Base-by-base conservation (phyloP, 2,888 invertebrate genomes). In the Ormyrus pomaceus region DNA sequence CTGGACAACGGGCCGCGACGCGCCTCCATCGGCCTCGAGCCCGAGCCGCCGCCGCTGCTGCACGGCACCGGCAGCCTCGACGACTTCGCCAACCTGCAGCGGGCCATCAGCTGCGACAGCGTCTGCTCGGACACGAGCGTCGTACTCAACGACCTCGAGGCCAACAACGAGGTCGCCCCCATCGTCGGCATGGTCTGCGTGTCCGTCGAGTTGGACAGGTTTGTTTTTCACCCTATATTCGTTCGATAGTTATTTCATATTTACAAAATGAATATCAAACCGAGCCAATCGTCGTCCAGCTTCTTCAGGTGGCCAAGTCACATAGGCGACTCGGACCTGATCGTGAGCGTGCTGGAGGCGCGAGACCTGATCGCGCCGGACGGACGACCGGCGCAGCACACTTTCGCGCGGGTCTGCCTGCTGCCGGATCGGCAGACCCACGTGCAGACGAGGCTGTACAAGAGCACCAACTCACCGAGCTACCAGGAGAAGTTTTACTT, bases 171-270 rank as follows among this genome's bases (percentile, higher is more conserved):
- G 55, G 94, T 94, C 86, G 93, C 94, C 8, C 94, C 94, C 82
- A 92, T 94, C 78, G 95, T 95, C 1, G 96, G 96, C 6, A 94
- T 95, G 88, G 91, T 96, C 7, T 95, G 95, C 89, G 93, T 34
- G 0, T 96, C 82, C 95, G 95, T 96, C 71, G 95, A 96, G 88
- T 95, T 95, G 87, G 96, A 96, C 89, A 94, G 94, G 95, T 96
- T 90, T 6, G 91, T 91, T 10, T 10, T 34, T 3, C 3, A 46
- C 5, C 8, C 48, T 58, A 5, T 45, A 51, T n/a, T 46, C 58
- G 3, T 51, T 69, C 11, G 11, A 11, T 6, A 11, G 0, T 58
- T 58, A n/a, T 58, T 58, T 58, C n/a, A 4, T 58, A 5, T 58
- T 4, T 13, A 34, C 0, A 4, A 34, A 34, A 34, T 58, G 58